Evolutionary conservation across 2,797 vertebrate species (phyloP).

Genomic region (Centroberyx gerrardi): DNA sequence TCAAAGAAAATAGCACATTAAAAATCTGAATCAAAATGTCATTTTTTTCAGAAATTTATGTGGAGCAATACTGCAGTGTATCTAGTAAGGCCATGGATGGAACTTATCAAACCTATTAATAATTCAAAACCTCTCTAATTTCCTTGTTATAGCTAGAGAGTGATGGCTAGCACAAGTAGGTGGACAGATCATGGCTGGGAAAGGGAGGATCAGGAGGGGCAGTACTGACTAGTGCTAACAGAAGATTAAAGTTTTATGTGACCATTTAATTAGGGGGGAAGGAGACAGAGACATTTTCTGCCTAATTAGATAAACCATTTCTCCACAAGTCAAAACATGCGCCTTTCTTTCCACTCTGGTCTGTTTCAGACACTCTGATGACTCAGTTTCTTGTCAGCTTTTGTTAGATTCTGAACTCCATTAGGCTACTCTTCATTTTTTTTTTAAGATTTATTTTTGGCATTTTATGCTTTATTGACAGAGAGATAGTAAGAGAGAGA

Average conservation of each 20-base stretch:
- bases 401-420: constrained; percentile 11
- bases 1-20: no score
- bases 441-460: no score
- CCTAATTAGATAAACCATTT: constrained; percentile 16
- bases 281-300: constrained; percentile 8
- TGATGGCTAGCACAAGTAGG: constrained; percentile 17
- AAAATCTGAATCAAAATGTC: no score
- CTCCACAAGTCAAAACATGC: constrained; percentile 15
- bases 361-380: constrained; percentile 24
- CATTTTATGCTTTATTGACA: no score
- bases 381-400: constrained; percentile 28
- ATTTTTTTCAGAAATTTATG: background rate
- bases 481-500: no score
- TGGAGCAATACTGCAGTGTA: constrained; percentile 4
- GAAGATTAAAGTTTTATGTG: constrained; percentile 30
- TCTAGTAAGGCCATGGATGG: constrained; percentile 32
- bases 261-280: constrained; percentile 27
- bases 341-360: constrained; percentile 17
- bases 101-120: constrained; percentile 31
- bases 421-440: constrained; percentile 6
- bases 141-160: constrained; percentile 31
- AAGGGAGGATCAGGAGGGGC: constrained; percentile 2
- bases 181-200: background rate
- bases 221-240: background rate
- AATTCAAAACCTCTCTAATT: constrained; percentile 40